These are phyloP conservation scores for Trichogramma pretiosum DNA, from an alignment of 1,140 invertebrate genomes.

Conservation along the genomic window DNA sequence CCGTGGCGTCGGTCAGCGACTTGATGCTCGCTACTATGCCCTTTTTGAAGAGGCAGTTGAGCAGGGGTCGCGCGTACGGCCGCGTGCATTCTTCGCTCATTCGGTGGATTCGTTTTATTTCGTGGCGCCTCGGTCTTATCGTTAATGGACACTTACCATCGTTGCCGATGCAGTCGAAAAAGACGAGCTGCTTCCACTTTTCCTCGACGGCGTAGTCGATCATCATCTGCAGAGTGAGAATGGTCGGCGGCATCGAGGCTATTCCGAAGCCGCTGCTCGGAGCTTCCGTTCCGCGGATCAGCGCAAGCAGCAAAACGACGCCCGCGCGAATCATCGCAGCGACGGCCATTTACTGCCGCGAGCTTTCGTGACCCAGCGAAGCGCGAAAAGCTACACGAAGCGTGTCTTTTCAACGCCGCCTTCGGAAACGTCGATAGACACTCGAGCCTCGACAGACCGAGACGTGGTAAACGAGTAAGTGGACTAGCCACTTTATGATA, in stretches of 20 bases:
- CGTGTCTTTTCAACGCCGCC: no score
- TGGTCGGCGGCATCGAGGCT: slow-evolving; percentile 18
- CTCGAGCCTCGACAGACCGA: no score
- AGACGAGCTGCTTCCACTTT: slow-evolving; percentile 40
- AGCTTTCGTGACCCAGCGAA: no score
- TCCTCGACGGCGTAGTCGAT: slow-evolving; percentile 41
- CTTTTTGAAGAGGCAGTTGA: slow-evolving; percentile 17
- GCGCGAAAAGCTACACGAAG: no score
- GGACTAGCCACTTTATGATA: no score
- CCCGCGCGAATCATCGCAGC: no score
- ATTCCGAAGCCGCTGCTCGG: neutral
- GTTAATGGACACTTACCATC: slow-evolving; percentile 10
- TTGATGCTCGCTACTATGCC: slow-evolving; percentile 16
- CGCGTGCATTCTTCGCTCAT: slow-evolving; percentile 15
- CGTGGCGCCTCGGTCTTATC: neutral
- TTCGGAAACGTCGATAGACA: no score
- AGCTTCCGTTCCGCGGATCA: no score
- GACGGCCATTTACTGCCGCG: no score
- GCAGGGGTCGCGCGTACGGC: slow-evolving; percentile 16
- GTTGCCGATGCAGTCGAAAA: slow-evolving; percentile 25
- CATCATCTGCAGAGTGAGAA: slow-evolving; percentile 31
- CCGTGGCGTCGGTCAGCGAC: neutral
- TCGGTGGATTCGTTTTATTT: neutral
- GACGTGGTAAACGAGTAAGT: no score
- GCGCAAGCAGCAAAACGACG: no score